Percentiles rank a stretch among this genome's conserved stretches.
These are phyloP conservation scores for Heliconius hermathena DNA, from an alignment of 1,140 invertebrate genomes.

Conservation along the genomic window DNA sequence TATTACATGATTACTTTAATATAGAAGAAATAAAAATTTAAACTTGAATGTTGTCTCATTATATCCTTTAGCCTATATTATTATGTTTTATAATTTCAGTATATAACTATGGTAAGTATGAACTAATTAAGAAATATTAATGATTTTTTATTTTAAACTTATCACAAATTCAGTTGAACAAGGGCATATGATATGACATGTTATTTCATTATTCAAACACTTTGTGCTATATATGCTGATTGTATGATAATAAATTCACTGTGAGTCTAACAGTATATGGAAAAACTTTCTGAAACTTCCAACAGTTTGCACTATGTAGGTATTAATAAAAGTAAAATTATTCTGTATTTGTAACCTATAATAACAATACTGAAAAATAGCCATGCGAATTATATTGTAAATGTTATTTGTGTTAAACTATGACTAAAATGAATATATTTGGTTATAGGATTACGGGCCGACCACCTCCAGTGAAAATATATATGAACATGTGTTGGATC, in stretches of 20 bases:
- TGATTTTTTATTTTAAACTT: slow-evolving; percentile 20
- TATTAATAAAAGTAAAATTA: neutral
- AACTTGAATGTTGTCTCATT: slow-evolving; percentile 63
- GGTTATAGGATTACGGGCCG: slow-evolving; percentile 79
- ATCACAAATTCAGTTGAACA: slow-evolving; percentile 31
- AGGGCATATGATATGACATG: slow-evolving; percentile 47
- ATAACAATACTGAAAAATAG: neutral
- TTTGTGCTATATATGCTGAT: slow-evolving; percentile 44
- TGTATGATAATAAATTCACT: slow-evolving; percentile 51
- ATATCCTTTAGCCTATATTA: slow-evolving; percentile 46
- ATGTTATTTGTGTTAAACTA: neutral
- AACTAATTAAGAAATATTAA: neutral
- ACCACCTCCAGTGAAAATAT: slow-evolving; percentile 78
- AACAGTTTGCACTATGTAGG: neutral
- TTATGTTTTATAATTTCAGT: slow-evolving; percentile 1
- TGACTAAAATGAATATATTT: slow-evolving; percentile 24
- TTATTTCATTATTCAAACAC: slow-evolving; percentile 23
- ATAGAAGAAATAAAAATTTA: slow-evolving; percentile 56
- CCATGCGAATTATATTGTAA: neutral
- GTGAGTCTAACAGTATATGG: neutral
- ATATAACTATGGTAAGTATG: slow-evolving; percentile 41
- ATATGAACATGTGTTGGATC: slow-evolving; percentile 73
- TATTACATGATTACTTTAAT: neutral
- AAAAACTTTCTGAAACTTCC: neutral
- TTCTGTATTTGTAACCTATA: neutral